These are phyloP conservation scores for Drosophila fulvimacula DNA, from an alignment of 2,888 invertebrate species.

Conservation along the genomic window DNA sequence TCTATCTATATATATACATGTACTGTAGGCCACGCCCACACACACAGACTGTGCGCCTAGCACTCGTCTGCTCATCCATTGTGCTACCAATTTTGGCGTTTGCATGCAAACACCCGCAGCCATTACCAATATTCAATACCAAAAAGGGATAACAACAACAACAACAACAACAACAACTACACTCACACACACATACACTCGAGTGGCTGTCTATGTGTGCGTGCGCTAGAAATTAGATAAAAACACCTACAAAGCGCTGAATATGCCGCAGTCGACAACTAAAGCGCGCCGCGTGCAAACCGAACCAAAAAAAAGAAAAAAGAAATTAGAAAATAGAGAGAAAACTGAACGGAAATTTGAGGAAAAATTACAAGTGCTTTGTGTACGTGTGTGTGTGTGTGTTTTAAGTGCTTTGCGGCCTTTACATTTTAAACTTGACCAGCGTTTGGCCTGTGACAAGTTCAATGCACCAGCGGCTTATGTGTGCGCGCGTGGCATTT, in stretches of 20 bases:
- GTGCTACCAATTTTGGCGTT: constrained; percentile 69
- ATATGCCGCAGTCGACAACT: constrained; percentile 80
- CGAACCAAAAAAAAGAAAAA: constrained; percentile 18
- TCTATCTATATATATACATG: not conserved
- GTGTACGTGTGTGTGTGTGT: constrained; percentile 22
- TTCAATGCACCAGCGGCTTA: constrained; percentile 47
- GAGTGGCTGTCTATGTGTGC: constrained; percentile 9
- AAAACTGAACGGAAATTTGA: constrained; percentile 20
- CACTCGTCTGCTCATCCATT: constrained; percentile 46
- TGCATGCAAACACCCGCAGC: constrained; percentile 74
- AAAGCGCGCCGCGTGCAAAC: constrained; percentile 77
- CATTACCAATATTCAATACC: constrained; percentile 77
- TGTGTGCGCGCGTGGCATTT: not conserved
- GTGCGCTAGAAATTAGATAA: constrained; percentile 81
- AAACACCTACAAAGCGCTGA: constrained; percentile 77
- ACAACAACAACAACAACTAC: constrained; percentile 8
- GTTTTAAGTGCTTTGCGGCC: constrained; percentile 21
- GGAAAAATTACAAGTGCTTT: constrained; percentile 15
- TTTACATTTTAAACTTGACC: constrained; percentile 46
- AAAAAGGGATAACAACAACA: constrained; percentile 65
- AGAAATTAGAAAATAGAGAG: not conserved
- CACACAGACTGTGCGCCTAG: constrained; percentile 3
- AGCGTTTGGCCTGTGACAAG: constrained; percentile 37
- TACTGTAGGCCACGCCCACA: constrained; percentile 27
- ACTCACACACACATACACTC: constrained; percentile 15